Base-by-base conservation (phyloP, 2,113 vertebrate genomes). In the Muntiacus reevesi region DNA sequence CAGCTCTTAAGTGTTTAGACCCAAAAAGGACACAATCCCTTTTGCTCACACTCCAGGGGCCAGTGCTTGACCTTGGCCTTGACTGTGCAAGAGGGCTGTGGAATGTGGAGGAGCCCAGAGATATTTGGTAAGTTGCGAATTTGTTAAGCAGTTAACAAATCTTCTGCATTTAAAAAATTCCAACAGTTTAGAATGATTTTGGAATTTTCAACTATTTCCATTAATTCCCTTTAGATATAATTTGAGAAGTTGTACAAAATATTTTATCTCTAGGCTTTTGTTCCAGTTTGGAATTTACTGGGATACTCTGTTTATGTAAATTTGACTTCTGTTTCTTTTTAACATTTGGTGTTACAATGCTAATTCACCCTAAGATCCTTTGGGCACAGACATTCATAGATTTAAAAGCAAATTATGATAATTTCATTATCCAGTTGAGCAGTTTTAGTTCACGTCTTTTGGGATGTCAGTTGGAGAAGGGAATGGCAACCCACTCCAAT, bases 261-360 rank as follows among this genome's bases (percentile, higher is more conserved):
- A 0, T 92, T 87, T 79, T 90, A n/a, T 97, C 82, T 86, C 81
- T 57, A 14, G 57, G 16, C 25, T 76, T 95, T 55, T 52, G 47
- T 84, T 1, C 23, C 0, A 0, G 0, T 0, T 28, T 85, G 50
- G 71, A 82, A 95, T 98, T 98, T 98, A 78, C 95, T 79, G 76
- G 87, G 36, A 62, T 6, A 36, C 13, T 6, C 25, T 78, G 1
- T 91, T 93, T 87, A 33, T 25, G 82, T 76, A 96, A 93, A 88
- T 82, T 28, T 89, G 23, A 54, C 79, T 93, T 93, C 59, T 76
- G 7, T 84, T 89, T 90, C 36, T 95, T 96, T 85, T 93, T 87
- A 96, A 62, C 55, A 81, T 96, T 97, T 92, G 55, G 17, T 95
- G 91, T 95, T 94, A 87, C 33, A 96, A 45, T 91, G 87, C 62